A percentile compares a stretch with the other conserved stretches of the same genome.
Evolutionary conservation across 2,797 vertebrate species (phyloP).

Genomic region (Delichon dasypus): DNA sequence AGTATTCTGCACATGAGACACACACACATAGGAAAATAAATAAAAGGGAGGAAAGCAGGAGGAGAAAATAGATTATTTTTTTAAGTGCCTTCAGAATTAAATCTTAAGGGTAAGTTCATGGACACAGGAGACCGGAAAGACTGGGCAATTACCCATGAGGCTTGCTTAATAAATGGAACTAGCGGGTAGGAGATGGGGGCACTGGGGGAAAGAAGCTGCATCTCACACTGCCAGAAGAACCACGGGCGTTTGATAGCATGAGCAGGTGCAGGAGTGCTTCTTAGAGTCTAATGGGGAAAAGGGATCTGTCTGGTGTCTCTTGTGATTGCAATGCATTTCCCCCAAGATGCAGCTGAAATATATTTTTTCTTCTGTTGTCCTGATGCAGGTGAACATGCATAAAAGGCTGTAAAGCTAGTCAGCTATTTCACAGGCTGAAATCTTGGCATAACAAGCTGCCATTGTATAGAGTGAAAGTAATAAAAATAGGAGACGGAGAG

Average conservation of each 20-base stretch:
- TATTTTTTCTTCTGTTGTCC: not conserved
- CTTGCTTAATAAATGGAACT: not conserved
- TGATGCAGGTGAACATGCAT: not conserved
- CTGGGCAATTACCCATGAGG: not conserved
- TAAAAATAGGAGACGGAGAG: not conserved
- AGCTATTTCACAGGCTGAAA: not conserved
- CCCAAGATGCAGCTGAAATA: not conserved
- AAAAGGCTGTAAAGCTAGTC: not conserved
- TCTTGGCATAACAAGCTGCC: not conserved
- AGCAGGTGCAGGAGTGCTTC: not conserved
- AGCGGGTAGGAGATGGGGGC: not conserved
- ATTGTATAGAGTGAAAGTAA: not conserved
- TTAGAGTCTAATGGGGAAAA: not conserved
- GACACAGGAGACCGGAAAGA: not conserved
- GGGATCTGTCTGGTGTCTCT: not conserved
- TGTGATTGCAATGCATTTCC: not conserved
- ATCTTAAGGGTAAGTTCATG: not conserved
- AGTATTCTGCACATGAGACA: constrained; percentile 27
- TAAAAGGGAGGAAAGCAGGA: not conserved
- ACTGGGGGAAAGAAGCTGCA: not conserved
- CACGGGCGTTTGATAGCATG: not conserved
- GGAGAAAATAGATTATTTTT: not conserved
- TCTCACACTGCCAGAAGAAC: not conserved
- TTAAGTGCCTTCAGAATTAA: not conserved
- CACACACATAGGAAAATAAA: not conserved